Base-by-base conservation (phyloP, 2,888 invertebrate genomes). In the Oscheius sp. region DNA sequence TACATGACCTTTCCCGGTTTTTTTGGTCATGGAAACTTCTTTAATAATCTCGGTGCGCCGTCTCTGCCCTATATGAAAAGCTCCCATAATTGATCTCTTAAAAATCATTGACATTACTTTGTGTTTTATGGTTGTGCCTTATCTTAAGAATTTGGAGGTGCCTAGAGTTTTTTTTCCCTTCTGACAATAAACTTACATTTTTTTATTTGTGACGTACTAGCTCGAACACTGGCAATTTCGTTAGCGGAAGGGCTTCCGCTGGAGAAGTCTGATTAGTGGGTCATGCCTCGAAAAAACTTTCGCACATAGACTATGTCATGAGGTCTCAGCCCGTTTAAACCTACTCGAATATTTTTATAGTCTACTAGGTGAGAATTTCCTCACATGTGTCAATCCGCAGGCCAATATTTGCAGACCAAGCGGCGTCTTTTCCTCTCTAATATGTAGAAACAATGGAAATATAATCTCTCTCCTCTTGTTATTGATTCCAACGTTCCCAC, bases 191-290 rank as follows among this genome's bases (percentile, higher is more conserved):
- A 14, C 36, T 12, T 22, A 4, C 8, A 26, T 26, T 12, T 50
- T 47, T 47, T 47, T 24, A 20, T 20, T 20, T 51, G 51, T 54
- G 54, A 54, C 54, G 54, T 54, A 54, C 30, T 28, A 30, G 24
- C n/a, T 12, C 36, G 54, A 54, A 54, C 51, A 28, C 33, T 54
- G 54, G 54, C 54, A 54, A 54, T 33, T 54, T 54, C n/a, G 54
- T 59, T 59, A 59, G 44, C 59, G 59, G 59, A 59, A 59, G 59
- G 41, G 59, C 44, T 38, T 59, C 59, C 59, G 59, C 54, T 54
- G 32, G 30, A 36, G 54, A 32, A 47, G 54, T 12, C 54, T 54
- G 54, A 54, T 54, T 54, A 54, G 54, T 33, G 17, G 54, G 32
- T n/a, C n/a, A n/a, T n/a, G n/a, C n/a, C n/a, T n/a, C 59, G 59